Evolutionary conservation across 2,797 vertebrate species (phyloP), one percentile per base, ranked within the genome.

Genomic region (Ptychobarbus kaznakovi): DNA sequence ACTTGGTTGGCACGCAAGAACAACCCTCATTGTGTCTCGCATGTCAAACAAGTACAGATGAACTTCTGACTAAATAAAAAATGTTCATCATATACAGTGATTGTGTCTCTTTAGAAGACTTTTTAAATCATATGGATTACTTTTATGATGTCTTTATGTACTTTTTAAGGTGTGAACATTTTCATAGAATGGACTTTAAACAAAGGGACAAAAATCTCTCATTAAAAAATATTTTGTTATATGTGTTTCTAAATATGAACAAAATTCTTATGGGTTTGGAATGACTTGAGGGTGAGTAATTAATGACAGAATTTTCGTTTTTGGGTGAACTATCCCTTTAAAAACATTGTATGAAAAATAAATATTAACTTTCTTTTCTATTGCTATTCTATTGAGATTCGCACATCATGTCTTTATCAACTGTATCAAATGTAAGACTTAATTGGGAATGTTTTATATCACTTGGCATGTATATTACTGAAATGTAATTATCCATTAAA

Each of bases 401-500:
- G 4, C 40, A 61, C 25, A 63, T 73, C 35, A 28, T 49, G 15
- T 83, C 28, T 65, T 51, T 12, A 56, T 35, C 63, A 53, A 35
- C 22, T 28, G 46, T 69, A 35, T 69, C 15, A 84, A 69, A 69
- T 44, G 4, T 18, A 69, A 53, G 5, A 76, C 42, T 53, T 80
- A 73, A 46, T 58, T 83, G 15, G 25, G 25, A 68, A 61, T 75
- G 38, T 68, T 80, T 75, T 80, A 75, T 66, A 35, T 75, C 32
- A 8, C 35, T 84, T 32, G 28, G 38, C 49, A 56, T 80, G 25
- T 61, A 20, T 81, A 49, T 84, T 25, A 18, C 22, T 18, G 32
- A 69, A 81, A 72, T 63, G 65, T 72, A 87, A 84, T 63, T 81
- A 80, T 44, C 32, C 63, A 77, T 84, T 75, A 84, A 84, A 84